Conservation (phyloP, 2,888 invertebrate species). For the Cerastis rubricosa region DNA sequence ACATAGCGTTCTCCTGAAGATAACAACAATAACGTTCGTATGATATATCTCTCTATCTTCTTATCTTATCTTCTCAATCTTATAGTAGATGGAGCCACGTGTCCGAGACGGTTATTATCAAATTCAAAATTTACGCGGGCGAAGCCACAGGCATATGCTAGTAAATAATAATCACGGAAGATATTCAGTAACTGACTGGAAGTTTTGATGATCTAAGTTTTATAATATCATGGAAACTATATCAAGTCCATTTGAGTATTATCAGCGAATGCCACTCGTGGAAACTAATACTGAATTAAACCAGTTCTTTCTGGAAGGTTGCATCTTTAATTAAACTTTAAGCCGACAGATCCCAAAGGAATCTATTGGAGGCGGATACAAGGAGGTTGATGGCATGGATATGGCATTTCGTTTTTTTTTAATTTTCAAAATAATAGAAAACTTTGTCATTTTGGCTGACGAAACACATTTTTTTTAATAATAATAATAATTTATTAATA, state of each 20-base stretch:
- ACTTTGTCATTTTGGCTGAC: neutral
- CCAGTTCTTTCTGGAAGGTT: slow-evolving; percentile 73
- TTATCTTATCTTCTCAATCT: no score
- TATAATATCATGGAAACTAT: slow-evolving; percentile 1
- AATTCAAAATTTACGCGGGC: no score
- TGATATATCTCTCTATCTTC: no score
- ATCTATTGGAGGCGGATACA: slow-evolving; percentile 75
- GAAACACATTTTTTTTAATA: no score
- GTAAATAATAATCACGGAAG: no score
- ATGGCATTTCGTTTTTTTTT: slow-evolving; percentile 15
- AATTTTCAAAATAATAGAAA: neutral
- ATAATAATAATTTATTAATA: no score
- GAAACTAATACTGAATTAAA: slow-evolving; percentile 75
- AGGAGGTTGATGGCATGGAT: slow-evolving; percentile 39
- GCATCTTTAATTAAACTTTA: slow-evolving; percentile 85
- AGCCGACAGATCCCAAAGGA: slow-evolving; percentile 77
- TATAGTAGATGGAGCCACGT: no score
- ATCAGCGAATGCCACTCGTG: slow-evolving; percentile 67
- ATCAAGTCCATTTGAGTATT: slow-evolving; percentile 59
- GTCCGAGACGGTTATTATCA: no score
- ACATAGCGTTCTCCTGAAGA: no score
- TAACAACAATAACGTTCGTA: no score
- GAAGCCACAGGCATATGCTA: no score
- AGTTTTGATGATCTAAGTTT: neutral
- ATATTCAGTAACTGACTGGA: no score